Percentiles rank a stretch among this genome's conserved stretches.
Conservation (phyloP, 2,888 invertebrate species). For the Apomyelois bistriatella region DNA sequence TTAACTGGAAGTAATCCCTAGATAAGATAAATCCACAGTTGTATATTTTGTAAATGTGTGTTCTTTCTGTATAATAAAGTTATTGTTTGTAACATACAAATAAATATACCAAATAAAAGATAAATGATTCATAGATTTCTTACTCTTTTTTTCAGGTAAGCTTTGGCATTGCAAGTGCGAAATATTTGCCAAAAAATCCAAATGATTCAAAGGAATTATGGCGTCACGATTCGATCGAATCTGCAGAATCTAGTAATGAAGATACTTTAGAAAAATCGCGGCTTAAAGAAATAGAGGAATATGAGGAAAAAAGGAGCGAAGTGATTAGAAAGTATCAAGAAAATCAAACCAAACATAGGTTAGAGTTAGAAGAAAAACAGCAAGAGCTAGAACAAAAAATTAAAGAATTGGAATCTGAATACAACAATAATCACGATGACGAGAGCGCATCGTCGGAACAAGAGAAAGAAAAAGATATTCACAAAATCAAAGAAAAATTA, state of each 20-base stretch:
- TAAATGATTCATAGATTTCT: background rate
- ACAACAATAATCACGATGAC: background rate
- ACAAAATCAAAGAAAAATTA: conserved; percentile 36
- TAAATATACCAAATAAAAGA: no score
- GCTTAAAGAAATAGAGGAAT: conserved; percentile 1
- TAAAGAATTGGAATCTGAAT: background rate
- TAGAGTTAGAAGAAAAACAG: background rate
- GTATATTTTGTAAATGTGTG: no score
- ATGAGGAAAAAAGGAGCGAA: background rate
- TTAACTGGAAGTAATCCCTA: no score
- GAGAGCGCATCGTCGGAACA: conserved; percentile 20
- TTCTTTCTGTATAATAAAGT: no score
- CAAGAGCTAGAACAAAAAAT: background rate
- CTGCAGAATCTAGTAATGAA: conserved; percentile 37
- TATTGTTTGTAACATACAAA: no score
- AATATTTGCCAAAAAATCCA: conserved; percentile 61
- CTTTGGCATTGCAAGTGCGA: conserved; percentile 60
- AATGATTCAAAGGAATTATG: conserved; percentile 38
- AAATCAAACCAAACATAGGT: background rate
- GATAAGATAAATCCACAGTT: no score
- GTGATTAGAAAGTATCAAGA: background rate
- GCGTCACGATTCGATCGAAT: conserved; percentile 41
- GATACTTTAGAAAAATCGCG: background rate
- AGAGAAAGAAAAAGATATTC: conserved; percentile 32
- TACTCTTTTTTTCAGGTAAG: conserved; percentile 49